Conservation (phyloP, 1,140 invertebrate species). For the Magallana ariakensis region DNA sequence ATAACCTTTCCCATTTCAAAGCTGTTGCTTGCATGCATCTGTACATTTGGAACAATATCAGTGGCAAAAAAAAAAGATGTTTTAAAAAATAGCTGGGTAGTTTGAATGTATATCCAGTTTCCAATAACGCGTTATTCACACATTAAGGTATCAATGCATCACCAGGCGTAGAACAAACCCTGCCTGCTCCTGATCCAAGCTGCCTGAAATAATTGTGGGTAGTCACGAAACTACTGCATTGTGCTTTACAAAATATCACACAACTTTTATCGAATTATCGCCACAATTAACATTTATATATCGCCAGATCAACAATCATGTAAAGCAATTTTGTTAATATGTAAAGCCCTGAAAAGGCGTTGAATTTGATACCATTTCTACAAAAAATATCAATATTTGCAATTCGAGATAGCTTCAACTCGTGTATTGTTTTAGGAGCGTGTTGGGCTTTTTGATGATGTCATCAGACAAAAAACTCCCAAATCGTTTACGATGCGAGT, state of each 20-base stretch:
- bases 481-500: conserved; percentile 7
- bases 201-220: conserved; percentile 11
- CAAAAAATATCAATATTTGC: conserved; percentile 42
- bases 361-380: conserved; percentile 43
- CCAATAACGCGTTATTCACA: conserved; percentile 23
- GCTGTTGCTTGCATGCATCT: background rate
- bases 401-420: conserved; percentile 30
- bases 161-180: background rate
- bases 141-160: conserved; percentile 32
- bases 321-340: conserved; percentile 36
- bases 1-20: background rate
- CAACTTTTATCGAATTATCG: conserved; percentile 37
- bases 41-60: background rate
- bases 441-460: conserved; percentile 31
- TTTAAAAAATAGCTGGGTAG: background rate
- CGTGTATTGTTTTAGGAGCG: conserved; percentile 13
- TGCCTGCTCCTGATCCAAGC: background rate
- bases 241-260: conserved; percentile 22
- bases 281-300: conserved; percentile 33
- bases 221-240: conserved; percentile 18
- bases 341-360: conserved; percentile 37
- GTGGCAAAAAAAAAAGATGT: background rate
- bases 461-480: background rate
- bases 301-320: conserved; percentile 6
- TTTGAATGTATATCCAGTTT: conserved; percentile 24